These are phyloP conservation scores for Aix galericulata DNA, from an alignment of 2,113 vertebrate species.

Conservation along the genomic window DNA sequence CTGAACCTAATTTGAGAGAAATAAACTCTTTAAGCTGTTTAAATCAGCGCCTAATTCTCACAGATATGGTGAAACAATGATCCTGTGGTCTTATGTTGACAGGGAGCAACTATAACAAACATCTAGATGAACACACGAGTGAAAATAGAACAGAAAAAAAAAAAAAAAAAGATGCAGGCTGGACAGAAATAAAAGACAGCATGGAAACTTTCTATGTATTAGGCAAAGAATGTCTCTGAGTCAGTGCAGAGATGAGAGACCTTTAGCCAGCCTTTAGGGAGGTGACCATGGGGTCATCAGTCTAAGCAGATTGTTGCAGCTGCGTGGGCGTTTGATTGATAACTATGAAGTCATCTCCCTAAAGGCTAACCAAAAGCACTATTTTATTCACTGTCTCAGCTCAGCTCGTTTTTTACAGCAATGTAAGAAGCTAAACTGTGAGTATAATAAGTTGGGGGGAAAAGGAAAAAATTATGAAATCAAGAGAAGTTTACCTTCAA, in stretches of 20 bases:
- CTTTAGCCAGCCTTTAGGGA: not conserved
- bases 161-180: not conserved
- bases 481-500: not conserved
- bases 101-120: not conserved
- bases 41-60: not conserved
- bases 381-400: not conserved
- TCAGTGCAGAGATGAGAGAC: not conserved
- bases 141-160: not conserved
- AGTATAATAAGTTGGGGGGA: not conserved
- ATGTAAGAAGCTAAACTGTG: not conserved
- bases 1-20: not conserved
- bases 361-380: not conserved
- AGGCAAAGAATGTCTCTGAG: not conserved
- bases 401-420: not conserved
- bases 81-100: not conserved
- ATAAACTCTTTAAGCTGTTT: not conserved
- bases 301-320: slow-evolving; percentile 10
- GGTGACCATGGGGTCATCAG: not conserved
- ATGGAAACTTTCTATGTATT: not conserved
- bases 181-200: not conserved
- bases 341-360: not conserved
- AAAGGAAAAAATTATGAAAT: not conserved
- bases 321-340: slow-evolving; percentile 2
- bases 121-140: not conserved
- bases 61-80: not conserved